A percentile compares a stretch with the other conserved stretches of the same genome.
phyloP scores from a whole-genome alignment of 2,797 vertebrate species.

The Anableps anableps region DNA sequence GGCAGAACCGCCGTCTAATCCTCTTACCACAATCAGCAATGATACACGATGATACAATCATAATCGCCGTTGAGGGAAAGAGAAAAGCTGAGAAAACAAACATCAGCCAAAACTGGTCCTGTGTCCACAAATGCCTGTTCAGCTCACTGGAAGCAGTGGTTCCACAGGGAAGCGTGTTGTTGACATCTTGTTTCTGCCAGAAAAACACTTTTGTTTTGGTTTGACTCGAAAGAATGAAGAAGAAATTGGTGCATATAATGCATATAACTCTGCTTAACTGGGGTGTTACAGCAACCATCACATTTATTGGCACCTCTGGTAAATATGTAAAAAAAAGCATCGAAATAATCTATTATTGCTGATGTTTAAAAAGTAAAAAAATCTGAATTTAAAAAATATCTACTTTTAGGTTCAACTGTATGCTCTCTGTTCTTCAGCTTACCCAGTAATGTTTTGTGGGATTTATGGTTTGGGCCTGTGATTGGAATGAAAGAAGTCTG shows the following conservation, averaged over 20 bases:
- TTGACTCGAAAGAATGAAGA: constrained; percentile 20
- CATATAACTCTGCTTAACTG: not conserved
- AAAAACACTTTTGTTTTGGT: constrained; percentile 37
- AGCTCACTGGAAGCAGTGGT: constrained; percentile 18
- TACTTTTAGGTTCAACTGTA: too few relatives aligned
- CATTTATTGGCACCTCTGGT: not conserved
- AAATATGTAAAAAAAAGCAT: not conserved
- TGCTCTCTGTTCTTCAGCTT: too few relatives aligned
- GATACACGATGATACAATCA: constrained; percentile 69
- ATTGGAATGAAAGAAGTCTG: too few relatives aligned
- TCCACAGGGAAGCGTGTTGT: constrained; percentile 26
- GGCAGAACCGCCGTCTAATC: constrained; percentile 65
- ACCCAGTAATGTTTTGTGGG: too few relatives aligned
- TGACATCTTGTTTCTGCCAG: constrained; percentile 24
- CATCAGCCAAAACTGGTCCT: constrained; percentile 39
- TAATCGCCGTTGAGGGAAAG: constrained; percentile 55
- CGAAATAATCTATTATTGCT: not conserved
- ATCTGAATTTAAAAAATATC: not conserved
- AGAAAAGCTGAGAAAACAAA: constrained; percentile 59
- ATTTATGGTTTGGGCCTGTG: too few relatives aligned
- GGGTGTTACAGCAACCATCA: not conserved
- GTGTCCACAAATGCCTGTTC: constrained; percentile 21
- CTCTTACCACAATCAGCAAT: constrained; percentile 69
- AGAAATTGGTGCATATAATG: constrained; percentile 24
- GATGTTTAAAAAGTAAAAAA: not conserved